Percentiles rank a stretch among this genome's conserved stretches.
Conservation (phyloP, 2,113 vertebrate genomes). For the Chinchilla lanigera region DNA sequence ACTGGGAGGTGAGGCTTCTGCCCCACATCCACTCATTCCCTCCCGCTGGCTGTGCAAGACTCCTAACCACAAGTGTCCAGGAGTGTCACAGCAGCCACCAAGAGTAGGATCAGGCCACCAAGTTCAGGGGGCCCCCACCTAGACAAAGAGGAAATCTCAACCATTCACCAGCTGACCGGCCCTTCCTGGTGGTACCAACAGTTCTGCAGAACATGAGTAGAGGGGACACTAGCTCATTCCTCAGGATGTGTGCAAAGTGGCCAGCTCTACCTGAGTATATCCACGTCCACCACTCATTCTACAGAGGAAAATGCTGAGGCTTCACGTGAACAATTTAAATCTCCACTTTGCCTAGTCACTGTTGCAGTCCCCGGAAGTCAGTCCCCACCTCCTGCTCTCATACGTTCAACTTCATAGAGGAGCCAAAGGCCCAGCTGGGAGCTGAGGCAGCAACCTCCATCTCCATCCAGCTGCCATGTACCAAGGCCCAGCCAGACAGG, state of each 20-base stretch:
- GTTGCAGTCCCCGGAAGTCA: background rate
- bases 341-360: background rate
- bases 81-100: background rate
- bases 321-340: background rate
- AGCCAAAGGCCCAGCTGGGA: background rate
- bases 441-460: background rate
- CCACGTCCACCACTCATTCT: background rate
- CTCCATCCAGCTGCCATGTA: background rate
- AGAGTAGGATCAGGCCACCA: background rate
- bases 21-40: background rate
- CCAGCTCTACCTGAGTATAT: background rate
- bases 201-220: background rate
- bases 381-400: background rate
- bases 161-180: background rate
- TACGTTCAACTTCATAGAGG: background rate
- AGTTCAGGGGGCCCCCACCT: background rate
- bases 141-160: slow-evolving; percentile 30
- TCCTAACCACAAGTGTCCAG: background rate
- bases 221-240: background rate
- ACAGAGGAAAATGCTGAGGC: background rate
- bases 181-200: background rate
- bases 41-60: background rate
- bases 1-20: background rate
- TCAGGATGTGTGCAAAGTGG: background rate
- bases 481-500: background rate